Conservation (phyloP, 1,140 invertebrate genomes). For the Ephestia elutella region DNA sequence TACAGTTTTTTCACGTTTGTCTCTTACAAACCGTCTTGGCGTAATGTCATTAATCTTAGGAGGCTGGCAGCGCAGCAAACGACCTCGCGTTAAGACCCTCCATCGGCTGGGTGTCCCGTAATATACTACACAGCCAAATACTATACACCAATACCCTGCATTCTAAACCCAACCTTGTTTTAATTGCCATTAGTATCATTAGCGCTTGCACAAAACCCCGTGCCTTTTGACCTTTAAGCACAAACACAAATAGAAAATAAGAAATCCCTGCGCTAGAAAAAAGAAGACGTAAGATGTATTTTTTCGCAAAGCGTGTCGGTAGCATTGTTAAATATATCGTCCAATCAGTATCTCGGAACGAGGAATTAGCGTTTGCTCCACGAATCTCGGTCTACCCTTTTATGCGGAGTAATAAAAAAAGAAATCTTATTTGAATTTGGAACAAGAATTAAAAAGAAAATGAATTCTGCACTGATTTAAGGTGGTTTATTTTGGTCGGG, state of each 20-base stretch:
- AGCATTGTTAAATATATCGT: conserved; percentile 71
- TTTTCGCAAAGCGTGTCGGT: conserved; percentile 58
- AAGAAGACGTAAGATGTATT: conserved; percentile 61
- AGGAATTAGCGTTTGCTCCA: conserved; percentile 62
- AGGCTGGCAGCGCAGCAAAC: conserved; percentile 69
- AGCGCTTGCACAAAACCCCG: conserved; percentile 32
- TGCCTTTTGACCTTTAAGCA: conserved; percentile 39
- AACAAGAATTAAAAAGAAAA: conserved; percentile 70
- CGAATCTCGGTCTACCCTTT: conserved; percentile 64
- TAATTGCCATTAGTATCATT: conserved; percentile 60
- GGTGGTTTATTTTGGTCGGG: conserved; percentile 26
- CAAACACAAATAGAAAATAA: conserved; percentile 44
- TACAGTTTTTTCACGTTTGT: conserved; percentile 60
- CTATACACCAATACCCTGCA: conserved; percentile 45
- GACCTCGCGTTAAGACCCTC: conserved; percentile 68
- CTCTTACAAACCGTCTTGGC: conserved; percentile 62
- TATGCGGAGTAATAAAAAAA: conserved; percentile 62
- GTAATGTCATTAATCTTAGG: conserved; percentile 69
- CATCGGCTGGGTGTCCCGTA: conserved; percentile 53
- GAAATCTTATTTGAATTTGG: conserved; percentile 69
- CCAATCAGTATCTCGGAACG: conserved; percentile 65
- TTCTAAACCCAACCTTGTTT: conserved; percentile 54
- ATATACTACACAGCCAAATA: conserved; percentile 55
- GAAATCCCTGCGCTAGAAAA: conserved; percentile 55
- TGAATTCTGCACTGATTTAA: conserved; percentile 68